Evolutionary conservation across 2,888 invertebrate genomes (phyloP).

Genomic region (Leptopilina drosophilae): DNA sequence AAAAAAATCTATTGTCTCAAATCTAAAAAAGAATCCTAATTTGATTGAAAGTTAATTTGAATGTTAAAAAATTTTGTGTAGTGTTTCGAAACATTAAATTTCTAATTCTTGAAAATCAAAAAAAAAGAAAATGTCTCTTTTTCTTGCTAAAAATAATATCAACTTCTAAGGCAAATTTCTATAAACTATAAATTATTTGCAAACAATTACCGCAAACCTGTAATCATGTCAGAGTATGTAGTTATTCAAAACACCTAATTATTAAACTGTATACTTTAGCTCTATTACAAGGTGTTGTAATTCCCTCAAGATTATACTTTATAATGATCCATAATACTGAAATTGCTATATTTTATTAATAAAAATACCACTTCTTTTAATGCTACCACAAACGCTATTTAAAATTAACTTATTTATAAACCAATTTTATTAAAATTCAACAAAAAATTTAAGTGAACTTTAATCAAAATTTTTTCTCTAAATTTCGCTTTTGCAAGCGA

Average conservation of each 20-base stretch:
- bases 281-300: conserved; percentile 30
- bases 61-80: no score
- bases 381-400: no score
- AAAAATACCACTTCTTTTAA: not conserved
- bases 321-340: conserved; percentile 10
- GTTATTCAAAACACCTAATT: conserved; percentile 14
- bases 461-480: no score
- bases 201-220: not conserved
- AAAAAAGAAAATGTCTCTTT: no score
- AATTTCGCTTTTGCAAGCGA: no score
- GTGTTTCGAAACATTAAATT: not conserved
- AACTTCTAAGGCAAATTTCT: not conserved
- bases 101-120: not conserved
- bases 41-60: no score
- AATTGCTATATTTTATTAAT: conserved; percentile 18
- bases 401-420: no score
- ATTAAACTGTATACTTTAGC: not conserved
- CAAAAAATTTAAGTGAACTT: no score
- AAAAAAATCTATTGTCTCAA: no score
- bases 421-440: no score
- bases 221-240: conserved; percentile 25
- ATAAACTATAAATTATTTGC: conserved; percentile 21
- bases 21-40: not conserved
- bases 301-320: conserved; percentile 34
- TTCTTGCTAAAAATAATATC: no score